Conservation (phyloP, 1,140 invertebrate species). For the Pseudomyrmex gracilis region DNA sequence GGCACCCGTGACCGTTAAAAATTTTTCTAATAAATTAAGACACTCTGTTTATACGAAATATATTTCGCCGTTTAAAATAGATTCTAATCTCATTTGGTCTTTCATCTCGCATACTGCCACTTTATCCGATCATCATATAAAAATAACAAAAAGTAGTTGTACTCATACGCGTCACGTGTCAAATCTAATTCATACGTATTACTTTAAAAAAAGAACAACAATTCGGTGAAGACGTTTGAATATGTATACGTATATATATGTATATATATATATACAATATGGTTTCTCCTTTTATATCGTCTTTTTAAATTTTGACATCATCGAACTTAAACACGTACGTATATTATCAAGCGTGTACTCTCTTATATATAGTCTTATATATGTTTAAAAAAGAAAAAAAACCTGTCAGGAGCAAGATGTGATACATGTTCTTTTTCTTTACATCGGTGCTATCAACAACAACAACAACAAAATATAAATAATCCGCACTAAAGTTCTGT, state of each 20-base stretch:
- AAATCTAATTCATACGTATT: slow-evolving; percentile 34
- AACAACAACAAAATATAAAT: not conserved
- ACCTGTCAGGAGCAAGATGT: not conserved
- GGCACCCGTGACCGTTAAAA: too few relatives aligned
- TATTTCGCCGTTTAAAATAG: slow-evolving; percentile 26
- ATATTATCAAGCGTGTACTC: slow-evolving; percentile 29
- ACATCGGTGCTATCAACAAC: not conserved
- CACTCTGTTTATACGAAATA: not conserved
- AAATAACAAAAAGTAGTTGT: slow-evolving; percentile 62
- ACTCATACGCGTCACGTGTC: slow-evolving; percentile 31
- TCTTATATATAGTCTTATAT: not conserved
- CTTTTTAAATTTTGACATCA: slow-evolving; percentile 57
- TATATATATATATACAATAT: not conserved
- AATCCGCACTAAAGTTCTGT: slow-evolving; percentile 19
- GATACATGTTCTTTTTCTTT: not conserved
- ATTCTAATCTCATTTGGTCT: slow-evolving; percentile 34
- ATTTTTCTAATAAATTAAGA: too few relatives aligned
- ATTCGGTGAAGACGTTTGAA: not conserved
- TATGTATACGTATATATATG: too few relatives aligned
- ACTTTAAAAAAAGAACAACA: slow-evolving; percentile 37
- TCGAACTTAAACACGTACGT: slow-evolving; percentile 43
- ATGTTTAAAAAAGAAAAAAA: slow-evolving; percentile 21
- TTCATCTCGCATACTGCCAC: slow-evolving; percentile 18
- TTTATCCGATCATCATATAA: slow-evolving; percentile 64
- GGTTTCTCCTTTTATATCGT: slow-evolving; percentile 3